Conservation (phyloP, 1,140 invertebrate species). For the Pseudomyrmex dendroicus region DNA sequence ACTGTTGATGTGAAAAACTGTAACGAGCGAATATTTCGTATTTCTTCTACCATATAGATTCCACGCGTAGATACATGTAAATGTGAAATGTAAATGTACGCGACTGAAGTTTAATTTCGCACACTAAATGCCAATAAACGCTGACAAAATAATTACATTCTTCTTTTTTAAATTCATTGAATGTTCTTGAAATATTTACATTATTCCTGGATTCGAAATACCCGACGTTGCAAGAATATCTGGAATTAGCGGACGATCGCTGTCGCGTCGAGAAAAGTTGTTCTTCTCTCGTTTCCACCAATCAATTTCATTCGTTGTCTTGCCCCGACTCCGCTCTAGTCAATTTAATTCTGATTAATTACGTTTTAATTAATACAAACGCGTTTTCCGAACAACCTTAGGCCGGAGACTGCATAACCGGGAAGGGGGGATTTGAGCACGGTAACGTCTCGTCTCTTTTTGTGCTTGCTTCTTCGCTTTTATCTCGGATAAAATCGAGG, state of each 20-base stretch:
- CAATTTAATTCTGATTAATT: constrained; percentile 77
- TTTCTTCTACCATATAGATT: not conserved
- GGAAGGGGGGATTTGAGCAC: constrained; percentile 4
- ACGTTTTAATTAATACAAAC: constrained; percentile 77
- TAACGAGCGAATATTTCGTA: not conserved
- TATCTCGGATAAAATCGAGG: constrained; percentile 52
- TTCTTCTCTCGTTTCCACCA: constrained; percentile 19
- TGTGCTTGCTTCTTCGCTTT: constrained; percentile 36
- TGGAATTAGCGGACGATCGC: constrained; percentile 58
- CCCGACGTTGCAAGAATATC: constrained; percentile 46
- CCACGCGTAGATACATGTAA: not conserved
- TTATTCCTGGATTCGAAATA: constrained; percentile 54
- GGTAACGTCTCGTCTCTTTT: constrained; percentile 24
- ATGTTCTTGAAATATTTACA: constrained; percentile 76
- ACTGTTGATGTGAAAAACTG: not conserved
- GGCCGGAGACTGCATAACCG: constrained; percentile 10
- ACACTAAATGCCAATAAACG: not conserved
- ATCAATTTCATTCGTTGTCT: constrained; percentile 26
- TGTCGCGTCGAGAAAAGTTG: constrained; percentile 44
- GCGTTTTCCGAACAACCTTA: constrained; percentile 52
- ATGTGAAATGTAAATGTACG: not conserved
- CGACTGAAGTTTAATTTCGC: constrained; percentile 1
- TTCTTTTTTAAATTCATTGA: constrained; percentile 37
- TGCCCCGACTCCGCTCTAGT: constrained; percentile 32
- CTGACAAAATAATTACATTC: not conserved